Evolutionary conservation across 2,797 vertebrate genomes (phyloP).

Genomic region (Cyprinodon diabolis): DNA sequence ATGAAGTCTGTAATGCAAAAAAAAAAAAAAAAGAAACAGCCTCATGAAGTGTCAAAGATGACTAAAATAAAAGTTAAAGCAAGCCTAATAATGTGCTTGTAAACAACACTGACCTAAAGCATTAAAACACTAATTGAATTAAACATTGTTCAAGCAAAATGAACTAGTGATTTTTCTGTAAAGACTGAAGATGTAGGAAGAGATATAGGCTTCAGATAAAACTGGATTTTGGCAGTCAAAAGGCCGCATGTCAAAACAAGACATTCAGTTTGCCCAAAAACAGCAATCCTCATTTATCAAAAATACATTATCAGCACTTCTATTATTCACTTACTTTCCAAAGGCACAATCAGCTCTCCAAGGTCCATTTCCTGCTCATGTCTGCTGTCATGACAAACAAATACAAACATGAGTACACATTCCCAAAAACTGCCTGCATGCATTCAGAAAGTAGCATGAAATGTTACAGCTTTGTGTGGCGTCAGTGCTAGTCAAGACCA

Average conservation of each 20-base stretch:
- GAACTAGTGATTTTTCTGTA: conserved; percentile 1
- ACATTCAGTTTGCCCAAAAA: conserved; percentile 50
- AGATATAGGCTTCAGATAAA: conserved; percentile 41
- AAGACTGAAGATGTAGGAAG: neutral
- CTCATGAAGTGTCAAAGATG: too few relatives aligned
- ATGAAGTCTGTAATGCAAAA: neutral
- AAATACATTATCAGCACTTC: conserved; percentile 47
- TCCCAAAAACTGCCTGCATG: conserved; percentile 8
- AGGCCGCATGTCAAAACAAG: conserved; percentile 65
- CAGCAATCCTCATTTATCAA: conserved; percentile 45
- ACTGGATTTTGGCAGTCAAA: conserved; percentile 60
- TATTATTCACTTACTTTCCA: conserved; percentile 58
- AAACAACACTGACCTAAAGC: neutral
- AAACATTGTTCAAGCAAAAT: neutral
- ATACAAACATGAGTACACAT: conserved; percentile 9
- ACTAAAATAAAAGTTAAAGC: too few relatives aligned
- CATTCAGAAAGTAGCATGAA: conserved; percentile 18
- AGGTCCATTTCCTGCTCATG: conserved; percentile 53
- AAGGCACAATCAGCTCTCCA: conserved; percentile 56
- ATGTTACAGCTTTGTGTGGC: conserved; percentile 2
- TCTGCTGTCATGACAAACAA: conserved; percentile 20
- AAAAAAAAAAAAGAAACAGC: too few relatives aligned
- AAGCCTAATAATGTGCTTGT: neutral
- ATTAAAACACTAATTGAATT: neutral
- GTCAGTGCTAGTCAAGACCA: conserved; percentile 19